Evolutionary conservation across 92 coral and sea anemone species (phyloP), one percentile per base, ranked within the genome.

Genomic region (Epizoanthus illoricatus): DNA sequence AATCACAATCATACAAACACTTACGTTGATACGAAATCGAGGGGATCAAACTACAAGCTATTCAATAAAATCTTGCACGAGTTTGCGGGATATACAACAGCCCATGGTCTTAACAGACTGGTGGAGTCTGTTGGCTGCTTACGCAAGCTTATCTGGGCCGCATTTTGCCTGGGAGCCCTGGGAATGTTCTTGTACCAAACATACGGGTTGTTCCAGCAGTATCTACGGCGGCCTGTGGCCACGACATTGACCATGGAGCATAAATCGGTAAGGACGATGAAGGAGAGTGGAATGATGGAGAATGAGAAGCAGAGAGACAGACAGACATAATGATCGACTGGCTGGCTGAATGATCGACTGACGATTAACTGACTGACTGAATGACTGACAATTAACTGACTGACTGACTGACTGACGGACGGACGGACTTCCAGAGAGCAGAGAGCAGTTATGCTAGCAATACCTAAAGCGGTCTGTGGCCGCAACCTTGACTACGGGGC

Each of bases 101-200:
- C 86, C 61, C 86, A 42, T 83, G 80, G 60, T 69, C 86, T 5
- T 73, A 83, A 28, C 36, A 28, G 36, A 28, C 36, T 28, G 36
- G 36, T 28, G 36, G 36, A 28, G 36, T 28, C 36, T 19, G 86
- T 78, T 5, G 55, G 73, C 28, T 8, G 70, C 8, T 71, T 83
- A 41, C 74, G 86, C 71, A 83, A 83, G 43, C 41, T 83, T 19
- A 43, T 83, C 43, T 83, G 86, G 86, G 42, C 69, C 15, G 28
- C 65, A 8, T 68, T 83, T 58, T 83, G 86, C 19, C 39, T 71
- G 23, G 86, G 80, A 2, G 86, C 86, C 8, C 45, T 83, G 5
- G 60, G 18, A 20, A 83, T 83, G 86, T 83, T 83, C 65, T 39
- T 83, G 9, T 71, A 12, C 65, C 86, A 83, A 24, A 21, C 57